Conservation (phyloP, 2,888 invertebrate genomes). For the Microplitis deprimator region DNA sequence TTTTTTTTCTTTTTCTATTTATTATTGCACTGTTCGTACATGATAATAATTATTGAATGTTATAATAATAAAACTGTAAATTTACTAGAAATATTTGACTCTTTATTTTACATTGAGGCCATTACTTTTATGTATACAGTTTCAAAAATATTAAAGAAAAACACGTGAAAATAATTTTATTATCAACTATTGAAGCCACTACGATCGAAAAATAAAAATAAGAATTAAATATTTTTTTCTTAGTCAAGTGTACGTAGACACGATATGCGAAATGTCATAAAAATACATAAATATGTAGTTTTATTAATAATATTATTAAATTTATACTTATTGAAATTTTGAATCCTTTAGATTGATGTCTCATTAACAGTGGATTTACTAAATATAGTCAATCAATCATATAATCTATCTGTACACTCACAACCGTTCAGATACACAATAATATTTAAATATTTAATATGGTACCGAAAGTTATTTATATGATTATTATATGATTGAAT, state of each 20-base stretch:
- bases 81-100: not conserved
- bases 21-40: conserved; percentile 40
- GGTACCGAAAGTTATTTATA: conserved; percentile 57
- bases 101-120: conserved; percentile 19
- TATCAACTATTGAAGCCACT: no score
- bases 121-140: conserved; percentile 12
- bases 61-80: not conserved
- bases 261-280: conserved; percentile 12
- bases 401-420: conserved; percentile 68
- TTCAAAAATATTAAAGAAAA: not conserved
- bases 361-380: conserved; percentile 58
- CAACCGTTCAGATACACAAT: conserved; percentile 68
- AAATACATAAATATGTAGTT: not conserved
- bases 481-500: conserved; percentile 18
- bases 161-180: no score
- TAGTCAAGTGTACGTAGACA: conserved; percentile 27
- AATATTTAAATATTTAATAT: conserved; percentile 69
- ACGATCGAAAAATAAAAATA: not conserved
- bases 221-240: not conserved
- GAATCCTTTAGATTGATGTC: conserved; percentile 53
- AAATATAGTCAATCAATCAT: conserved; percentile 61
- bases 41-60: conserved; percentile 15
- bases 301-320: not conserved
- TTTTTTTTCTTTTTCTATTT: not conserved
- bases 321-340: conserved; percentile 40